Conservation (phyloP, 2,888 invertebrate genomes). For the Parascotia fuliginaria region DNA sequence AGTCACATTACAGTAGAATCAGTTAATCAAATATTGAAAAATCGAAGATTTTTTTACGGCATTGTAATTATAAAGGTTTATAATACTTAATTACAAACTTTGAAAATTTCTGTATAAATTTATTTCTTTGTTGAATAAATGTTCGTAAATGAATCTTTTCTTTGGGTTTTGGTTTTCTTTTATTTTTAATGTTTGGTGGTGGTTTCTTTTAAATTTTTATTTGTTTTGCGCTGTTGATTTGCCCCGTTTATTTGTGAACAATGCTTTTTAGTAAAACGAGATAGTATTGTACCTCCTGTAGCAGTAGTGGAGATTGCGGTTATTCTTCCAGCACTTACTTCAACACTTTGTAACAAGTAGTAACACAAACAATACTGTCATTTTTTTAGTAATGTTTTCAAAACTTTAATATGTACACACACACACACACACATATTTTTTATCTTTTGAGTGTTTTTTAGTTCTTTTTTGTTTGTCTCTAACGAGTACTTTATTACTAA, state of each 20-base stretch:
- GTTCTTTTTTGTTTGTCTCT: not conserved
- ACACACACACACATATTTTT: too few relatives aligned
- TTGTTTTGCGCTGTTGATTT: constrained; percentile 68
- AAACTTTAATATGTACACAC: too few relatives aligned
- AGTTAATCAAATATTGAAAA: too few relatives aligned
- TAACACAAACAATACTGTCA: not conserved
- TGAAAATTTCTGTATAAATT: not conserved
- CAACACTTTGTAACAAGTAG: not conserved
- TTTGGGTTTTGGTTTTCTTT: constrained; percentile 16
- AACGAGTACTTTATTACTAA: not conserved
- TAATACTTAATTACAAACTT: not conserved
- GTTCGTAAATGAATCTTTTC: constrained; percentile 3
- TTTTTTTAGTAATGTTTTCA: too few relatives aligned
- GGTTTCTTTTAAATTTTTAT: constrained; percentile 37
- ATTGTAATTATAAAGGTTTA: too few relatives aligned
- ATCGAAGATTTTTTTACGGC: too few relatives aligned
- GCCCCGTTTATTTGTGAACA: constrained; percentile 51
- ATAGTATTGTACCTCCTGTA: not conserved
- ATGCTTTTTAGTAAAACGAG: constrained; percentile 26
- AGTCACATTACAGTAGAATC: too few relatives aligned
- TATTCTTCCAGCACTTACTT: not conserved
- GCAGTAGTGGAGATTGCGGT: not conserved
- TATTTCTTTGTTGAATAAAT: not conserved
- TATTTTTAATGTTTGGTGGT: constrained; percentile 37
- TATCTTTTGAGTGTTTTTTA: not conserved